These are phyloP conservation scores for Sesia bembeciformis DNA, from an alignment of 2,888 invertebrate species.

Conservation along the genomic window DNA sequence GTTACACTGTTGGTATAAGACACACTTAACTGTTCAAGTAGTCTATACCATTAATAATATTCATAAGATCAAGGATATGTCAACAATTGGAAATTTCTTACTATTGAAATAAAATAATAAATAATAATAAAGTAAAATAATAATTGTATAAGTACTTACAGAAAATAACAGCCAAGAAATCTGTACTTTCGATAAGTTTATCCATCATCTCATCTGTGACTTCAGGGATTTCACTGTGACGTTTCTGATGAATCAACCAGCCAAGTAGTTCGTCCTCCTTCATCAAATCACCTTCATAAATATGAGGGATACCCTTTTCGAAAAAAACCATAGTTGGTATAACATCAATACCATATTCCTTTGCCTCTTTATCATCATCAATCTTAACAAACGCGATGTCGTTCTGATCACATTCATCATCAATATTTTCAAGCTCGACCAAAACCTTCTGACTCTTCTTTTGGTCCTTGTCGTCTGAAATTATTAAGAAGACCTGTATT, in stretches of 20 bases:
- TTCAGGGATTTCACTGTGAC: slow-evolving; percentile 92
- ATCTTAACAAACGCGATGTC: slow-evolving; percentile 94
- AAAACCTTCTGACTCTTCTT: slow-evolving; percentile 91
- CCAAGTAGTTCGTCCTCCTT: slow-evolving; percentile 93
- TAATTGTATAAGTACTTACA: slow-evolving; percentile 79
- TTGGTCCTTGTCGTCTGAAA: slow-evolving; percentile 90
- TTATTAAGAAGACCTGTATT: slow-evolving; percentile 59
- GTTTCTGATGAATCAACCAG: slow-evolving; percentile 92
- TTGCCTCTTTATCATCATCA: slow-evolving; percentile 89
- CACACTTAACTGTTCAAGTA: too few relatives aligned
- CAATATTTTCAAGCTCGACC: slow-evolving; percentile 90
- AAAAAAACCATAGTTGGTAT: slow-evolving; percentile 88
- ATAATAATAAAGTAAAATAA: too few relatives aligned
- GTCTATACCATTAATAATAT: too few relatives aligned
- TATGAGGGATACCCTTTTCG: slow-evolving; percentile 82
- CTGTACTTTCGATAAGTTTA: slow-evolving; percentile 85
- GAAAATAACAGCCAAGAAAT: slow-evolving; percentile 91
- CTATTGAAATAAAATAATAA: too few relatives aligned
- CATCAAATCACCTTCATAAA: slow-evolving; percentile 88
- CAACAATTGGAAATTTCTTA: too few relatives aligned
- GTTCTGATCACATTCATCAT: slow-evolving; percentile 94
- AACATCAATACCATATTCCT: slow-evolving; percentile 89
- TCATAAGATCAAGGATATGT: too few relatives aligned
- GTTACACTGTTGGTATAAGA: too few relatives aligned
- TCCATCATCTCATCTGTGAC: slow-evolving; percentile 96